Base-by-base conservation (phyloP, 2,113 vertebrate genomes). In the Rattus norvegicus region DNA sequence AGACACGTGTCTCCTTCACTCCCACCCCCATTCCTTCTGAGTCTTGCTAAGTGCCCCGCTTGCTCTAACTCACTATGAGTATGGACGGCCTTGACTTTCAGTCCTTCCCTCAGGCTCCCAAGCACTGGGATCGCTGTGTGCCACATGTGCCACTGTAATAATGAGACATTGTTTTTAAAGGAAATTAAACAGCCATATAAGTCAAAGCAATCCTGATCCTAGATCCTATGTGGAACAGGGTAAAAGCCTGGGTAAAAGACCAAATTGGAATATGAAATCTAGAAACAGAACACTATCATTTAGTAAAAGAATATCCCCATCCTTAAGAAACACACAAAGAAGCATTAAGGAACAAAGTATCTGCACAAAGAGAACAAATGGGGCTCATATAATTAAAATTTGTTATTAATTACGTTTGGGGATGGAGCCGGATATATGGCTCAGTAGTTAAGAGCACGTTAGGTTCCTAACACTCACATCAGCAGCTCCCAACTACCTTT, bases 261-360 rank as follows among this genome's bases (percentile, higher is more conserved):
- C 20, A 28, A 47, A 33, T 5, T 67, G 39, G 39, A 67, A 33
- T 49, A 67, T 36, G 63, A 54, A 88, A 10, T 88, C 22, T 20
- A 36, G 88, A 73, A 73, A 28, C 14, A 77, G 0, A 65, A 2
- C 26, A 80, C 69, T 72, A 63, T 30, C 7, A 43, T 88, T 76
- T 76, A 85, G 39, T 7, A 11, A 84, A 30, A 84, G n/a, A 43
- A 63, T 17, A 43, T 12, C 17, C 49, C 4, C 72, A 54, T 72
- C 80, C 61, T 90, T 81, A 89, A 30, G 65, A 96, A 88, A 87
- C n/a, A 76, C 6, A 94, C 33, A 93, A 33, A 28, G 22, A 87
- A 77, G 28, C 28, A 79, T 61, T 77, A 90, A n/a, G 22, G 7
- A 85, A 26, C 22, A 72, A 92, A 91, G 47, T 54, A 43, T 22